Evolutionary conservation across 2,888 invertebrate species (phyloP), one percentile per base, ranked within the genome.

Genomic region (Nebria brevicollis): DNA sequence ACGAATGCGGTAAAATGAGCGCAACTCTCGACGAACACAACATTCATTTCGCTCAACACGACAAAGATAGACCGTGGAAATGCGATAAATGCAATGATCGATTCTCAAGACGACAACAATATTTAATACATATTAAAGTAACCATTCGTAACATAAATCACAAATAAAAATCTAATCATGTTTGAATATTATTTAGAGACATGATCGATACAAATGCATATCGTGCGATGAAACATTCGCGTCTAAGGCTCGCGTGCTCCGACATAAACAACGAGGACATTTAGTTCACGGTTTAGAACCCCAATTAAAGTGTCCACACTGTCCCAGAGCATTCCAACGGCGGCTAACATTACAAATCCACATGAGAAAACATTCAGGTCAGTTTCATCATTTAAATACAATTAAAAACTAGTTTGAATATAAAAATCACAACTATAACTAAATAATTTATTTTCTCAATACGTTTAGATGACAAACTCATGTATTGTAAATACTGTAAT

Each of bases 191-290:
- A 70, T 84, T 41, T 84, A 88, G 83, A 86, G 86, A 83, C 88
- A 88, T 79, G 85, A 87, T 78, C 86, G 86, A 73, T 86, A 88
- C 73, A 88, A 88, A 84, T 88, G 88, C 82, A 77, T 86, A 1
- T 86, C 86, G 2, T 88, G 88, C 72, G 86, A 87, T 20, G 86
- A 87, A 54, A 85, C 85, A 10, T 87, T 86, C 82, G 87, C 88
- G 0, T 87, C 87, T 1, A 87, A 87, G 82, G 85, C 85, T 70
- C 86, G 86, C 66, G 82, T 83, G 25, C 79, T 83, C 13, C 77
- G 77, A 66, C 86, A 86, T 75, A 85, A 84, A 77, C 82, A 84
- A 77, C 79, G 83, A 41, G 86, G 85, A 1, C 86, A 85, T 80
- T 65, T 80, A 66, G 84, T 85, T 10, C 82, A 84, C 81, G 85